phyloP scores from a whole-genome alignment of 2,797 vertebrate species.

The Pelodytes ibericus region DNA sequence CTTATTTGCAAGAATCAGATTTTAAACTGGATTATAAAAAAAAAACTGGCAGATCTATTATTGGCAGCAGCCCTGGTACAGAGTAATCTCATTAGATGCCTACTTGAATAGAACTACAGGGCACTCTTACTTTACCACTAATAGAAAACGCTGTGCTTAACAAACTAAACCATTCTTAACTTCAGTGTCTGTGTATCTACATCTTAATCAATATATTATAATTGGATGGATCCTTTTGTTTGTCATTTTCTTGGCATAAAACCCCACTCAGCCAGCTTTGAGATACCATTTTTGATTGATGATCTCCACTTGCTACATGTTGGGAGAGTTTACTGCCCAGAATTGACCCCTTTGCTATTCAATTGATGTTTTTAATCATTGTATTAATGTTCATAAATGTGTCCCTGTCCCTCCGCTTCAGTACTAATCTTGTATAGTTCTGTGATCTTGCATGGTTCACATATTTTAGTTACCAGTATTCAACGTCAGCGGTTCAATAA shows the following conservation, averaged over 20 bases:
- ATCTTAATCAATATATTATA: neutral
- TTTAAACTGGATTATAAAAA: too few relatives aligned
- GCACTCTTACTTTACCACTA: neutral
- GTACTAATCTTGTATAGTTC: too few relatives aligned
- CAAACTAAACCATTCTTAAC: neutral
- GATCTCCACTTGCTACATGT: neutral
- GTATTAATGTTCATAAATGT: neutral
- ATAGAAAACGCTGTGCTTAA: too few relatives aligned
- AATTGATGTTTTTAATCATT: neutral
- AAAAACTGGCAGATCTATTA: too few relatives aligned
- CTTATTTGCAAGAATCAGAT: too few relatives aligned
- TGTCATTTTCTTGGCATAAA: slow-evolving; percentile 11
- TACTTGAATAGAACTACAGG: too few relatives aligned
- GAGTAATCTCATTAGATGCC: too few relatives aligned
- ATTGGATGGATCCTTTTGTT: slow-evolving; percentile 2
- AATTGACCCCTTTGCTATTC: neutral
- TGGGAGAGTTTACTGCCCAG: slow-evolving; percentile 2
- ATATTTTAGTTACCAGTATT: too few relatives aligned
- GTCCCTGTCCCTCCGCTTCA: neutral
- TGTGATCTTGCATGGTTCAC: too few relatives aligned
- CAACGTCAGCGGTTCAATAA: too few relatives aligned
- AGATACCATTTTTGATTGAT: slow-evolving; percentile 1
- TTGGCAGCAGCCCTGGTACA: too few relatives aligned
- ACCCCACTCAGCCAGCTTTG: neutral
- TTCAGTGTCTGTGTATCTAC: neutral